phyloP scores from a whole-genome alignment of 2,113 vertebrate genomes.

The Poecilia latipinna region DNA sequence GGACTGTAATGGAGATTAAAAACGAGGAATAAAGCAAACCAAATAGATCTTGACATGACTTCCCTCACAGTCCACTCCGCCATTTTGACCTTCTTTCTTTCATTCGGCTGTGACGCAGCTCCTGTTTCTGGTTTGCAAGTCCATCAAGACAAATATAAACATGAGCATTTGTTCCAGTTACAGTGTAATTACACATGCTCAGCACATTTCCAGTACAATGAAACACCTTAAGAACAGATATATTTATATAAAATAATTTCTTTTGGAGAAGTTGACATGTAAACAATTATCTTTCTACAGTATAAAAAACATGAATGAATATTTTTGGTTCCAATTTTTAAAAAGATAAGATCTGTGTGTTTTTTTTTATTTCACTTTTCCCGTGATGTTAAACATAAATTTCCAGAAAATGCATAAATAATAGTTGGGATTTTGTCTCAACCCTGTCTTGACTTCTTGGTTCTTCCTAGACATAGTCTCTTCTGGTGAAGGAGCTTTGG shows the following conservation, averaged over 20 bases:
- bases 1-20: constrained; percentile 4
- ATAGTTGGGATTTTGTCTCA: neutral
- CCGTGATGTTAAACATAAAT: neutral
- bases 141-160: constrained; percentile 8
- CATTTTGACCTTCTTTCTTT: constrained; percentile 41
- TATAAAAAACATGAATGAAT: constrained; percentile 10
- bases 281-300: constrained; percentile 1
- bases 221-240: constrained; percentile 18
- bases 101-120: constrained; percentile 19
- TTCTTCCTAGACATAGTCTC: constrained; percentile 89
- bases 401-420: constrained; percentile 5
- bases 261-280: neutral
- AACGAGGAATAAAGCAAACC: neutral
- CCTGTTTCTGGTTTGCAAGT: constrained; percentile 5
- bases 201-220: constrained; percentile 7
- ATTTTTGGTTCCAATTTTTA: constrained; percentile 2
- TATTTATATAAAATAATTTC: constrained; percentile 14
- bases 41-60: constrained; percentile 5
- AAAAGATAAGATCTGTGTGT: neutral
- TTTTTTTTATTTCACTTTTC: neutral
- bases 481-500: constrained; percentile 85
- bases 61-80: neutral
- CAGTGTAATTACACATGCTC: constrained; percentile 4
- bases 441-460: neutral
- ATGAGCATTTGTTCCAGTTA: neutral